These are phyloP conservation scores for Heliopora coerulea DNA, from an alignment of 92 coral and sea anemone species.

Conservation along the genomic window DNA sequence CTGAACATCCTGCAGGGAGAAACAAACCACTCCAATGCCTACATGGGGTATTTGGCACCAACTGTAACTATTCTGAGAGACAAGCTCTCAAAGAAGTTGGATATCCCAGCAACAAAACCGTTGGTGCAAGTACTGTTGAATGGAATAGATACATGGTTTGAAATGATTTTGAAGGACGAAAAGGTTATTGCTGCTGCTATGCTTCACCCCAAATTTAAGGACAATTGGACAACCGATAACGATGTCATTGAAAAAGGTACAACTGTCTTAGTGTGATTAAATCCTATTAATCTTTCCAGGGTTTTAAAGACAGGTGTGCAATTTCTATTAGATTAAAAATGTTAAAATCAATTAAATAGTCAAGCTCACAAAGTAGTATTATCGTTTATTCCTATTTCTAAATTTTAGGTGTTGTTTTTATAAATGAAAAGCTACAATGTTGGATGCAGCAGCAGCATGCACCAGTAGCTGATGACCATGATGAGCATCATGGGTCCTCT, in stretches of 20 bases:
- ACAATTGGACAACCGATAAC: constrained; percentile 11
- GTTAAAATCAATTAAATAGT: too few species aligned
- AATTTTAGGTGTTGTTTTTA: constrained; percentile 25
- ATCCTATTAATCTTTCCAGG: background rate
- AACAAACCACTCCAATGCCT: constrained; percentile 31
- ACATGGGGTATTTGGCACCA: constrained; percentile 29
- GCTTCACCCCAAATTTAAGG: constrained; percentile 28
- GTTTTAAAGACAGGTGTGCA: too few species aligned
- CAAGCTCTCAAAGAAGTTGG: constrained; percentile 31
- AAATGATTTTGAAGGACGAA: constrained; percentile 2
- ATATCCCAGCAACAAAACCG: constrained; percentile 17
- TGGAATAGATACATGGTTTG: constrained; percentile 20
- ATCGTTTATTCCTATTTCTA: background rate
- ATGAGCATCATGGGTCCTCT: background rate
- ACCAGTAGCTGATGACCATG: constrained; percentile 1
- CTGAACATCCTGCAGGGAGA: constrained; percentile 34
- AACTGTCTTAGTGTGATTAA: background rate
- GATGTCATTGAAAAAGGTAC: constrained; percentile 25
- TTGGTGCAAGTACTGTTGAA: constrained; percentile 18
- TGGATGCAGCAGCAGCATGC: too few species aligned
- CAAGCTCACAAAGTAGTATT: too few species aligned
- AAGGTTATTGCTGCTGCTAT: constrained; percentile 28
- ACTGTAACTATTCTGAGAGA: constrained; percentile 13
- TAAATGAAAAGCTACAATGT: constrained; percentile 20
- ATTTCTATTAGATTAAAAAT: too few species aligned